phyloP scores from a whole-genome alignment of 2,888 invertebrate genomes.

The Ectropis crepuscularia region DNA sequence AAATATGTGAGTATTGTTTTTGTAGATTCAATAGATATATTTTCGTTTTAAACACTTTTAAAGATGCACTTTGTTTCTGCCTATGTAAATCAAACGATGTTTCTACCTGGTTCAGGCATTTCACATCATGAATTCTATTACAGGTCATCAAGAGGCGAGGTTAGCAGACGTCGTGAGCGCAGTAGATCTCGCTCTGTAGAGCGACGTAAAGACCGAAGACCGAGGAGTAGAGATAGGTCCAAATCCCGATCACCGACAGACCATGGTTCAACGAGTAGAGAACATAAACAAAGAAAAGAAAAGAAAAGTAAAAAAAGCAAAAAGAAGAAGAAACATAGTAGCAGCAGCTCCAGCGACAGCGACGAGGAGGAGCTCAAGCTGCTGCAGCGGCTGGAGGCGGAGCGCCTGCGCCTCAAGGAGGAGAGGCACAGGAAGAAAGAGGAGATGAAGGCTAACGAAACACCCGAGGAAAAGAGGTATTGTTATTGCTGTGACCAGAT shows the following conservation, averaged over 20 bases:
- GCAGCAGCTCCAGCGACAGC: slow-evolving; percentile 71
- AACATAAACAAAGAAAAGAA: slow-evolving; percentile 47
- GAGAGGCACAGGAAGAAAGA: slow-evolving; percentile 90
- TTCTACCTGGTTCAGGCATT: no score
- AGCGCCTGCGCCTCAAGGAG: slow-evolving; percentile 86
- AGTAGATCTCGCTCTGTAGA: slow-evolving; percentile 58
- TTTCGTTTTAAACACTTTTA: no score
- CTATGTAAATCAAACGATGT: no score
- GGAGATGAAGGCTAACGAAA: slow-evolving; percentile 93
- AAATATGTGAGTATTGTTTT: no score
- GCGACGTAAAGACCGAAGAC: slow-evolving; percentile 46
- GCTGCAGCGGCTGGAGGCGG: slow-evolving; percentile 89
- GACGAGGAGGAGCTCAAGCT: slow-evolving; percentile 86
- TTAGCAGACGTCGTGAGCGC: slow-evolving; percentile 50
- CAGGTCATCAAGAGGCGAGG: slow-evolving; percentile 68
- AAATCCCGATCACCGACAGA: slow-evolving; percentile 45
- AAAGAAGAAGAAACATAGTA: slow-evolving; percentile 62
- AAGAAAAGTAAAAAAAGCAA: slow-evolving; percentile 66
- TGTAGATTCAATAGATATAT: no score
- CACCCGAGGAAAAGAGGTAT: slow-evolving; percentile 95
- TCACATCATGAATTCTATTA: background rate
- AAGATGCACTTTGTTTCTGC: no score
- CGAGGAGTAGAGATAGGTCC: slow-evolving; percentile 46
- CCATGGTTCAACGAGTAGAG: slow-evolving; percentile 57
- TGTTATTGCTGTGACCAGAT: background rate